Evolutionary conservation across 2,113 vertebrate genomes (phyloP).

Genomic region (Glaucidium brasilianum): DNA sequence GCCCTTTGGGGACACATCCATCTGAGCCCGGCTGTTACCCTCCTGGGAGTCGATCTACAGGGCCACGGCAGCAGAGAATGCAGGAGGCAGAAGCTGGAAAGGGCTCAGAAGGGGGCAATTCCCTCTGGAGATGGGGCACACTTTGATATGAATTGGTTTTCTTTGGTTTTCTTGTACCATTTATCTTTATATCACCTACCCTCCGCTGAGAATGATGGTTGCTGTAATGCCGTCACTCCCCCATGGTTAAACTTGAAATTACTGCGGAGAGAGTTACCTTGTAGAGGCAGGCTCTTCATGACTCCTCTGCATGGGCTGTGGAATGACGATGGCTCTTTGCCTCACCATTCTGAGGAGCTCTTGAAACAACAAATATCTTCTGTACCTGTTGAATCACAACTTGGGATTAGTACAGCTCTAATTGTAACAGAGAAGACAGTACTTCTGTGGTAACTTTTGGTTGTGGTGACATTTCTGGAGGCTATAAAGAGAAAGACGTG

Average conservation of each 20-base stretch:
- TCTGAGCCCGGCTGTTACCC: neutral
- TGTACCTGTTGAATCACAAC: neutral
- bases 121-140: neutral
- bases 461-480: neutral
- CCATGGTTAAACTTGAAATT: neutral
- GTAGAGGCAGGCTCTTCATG: neutral
- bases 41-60: neutral
- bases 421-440: neutral
- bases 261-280: neutral
- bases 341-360: neutral
- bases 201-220: neutral
- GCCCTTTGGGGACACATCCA: neutral
- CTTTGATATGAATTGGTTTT: neutral
- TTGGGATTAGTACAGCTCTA: neutral
- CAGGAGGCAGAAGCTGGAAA: neutral
- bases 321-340: fast-evolving
- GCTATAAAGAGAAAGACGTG: neutral
- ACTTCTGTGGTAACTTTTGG: neutral
- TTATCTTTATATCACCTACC: neutral
- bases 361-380: neutral
- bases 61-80: neutral
- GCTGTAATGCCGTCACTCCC: neutral
- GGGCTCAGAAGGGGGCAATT: neutral
- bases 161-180: neutral
- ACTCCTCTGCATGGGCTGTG: neutral